A percentile compares a stretch with the other conserved stretches of the same genome.
Conservation (phyloP, 2,888 invertebrate genomes). For the Conchocele bisecta region DNA sequence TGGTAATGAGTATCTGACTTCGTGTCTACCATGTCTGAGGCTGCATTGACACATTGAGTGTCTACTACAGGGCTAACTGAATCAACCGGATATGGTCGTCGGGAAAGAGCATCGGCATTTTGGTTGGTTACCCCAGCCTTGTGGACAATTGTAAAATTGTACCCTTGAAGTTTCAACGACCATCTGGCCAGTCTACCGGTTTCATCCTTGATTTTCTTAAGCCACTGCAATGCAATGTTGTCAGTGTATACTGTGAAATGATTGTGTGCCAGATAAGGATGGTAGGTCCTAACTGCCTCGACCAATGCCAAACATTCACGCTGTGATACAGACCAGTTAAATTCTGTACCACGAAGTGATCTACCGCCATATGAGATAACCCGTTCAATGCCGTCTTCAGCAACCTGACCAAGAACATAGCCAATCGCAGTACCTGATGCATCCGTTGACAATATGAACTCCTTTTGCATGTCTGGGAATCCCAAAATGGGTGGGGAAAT, state of each 20-base stretch:
- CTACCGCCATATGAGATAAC: constrained; percentile 58
- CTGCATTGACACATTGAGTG: no score
- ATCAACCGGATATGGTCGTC: constrained; percentile 36
- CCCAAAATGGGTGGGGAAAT: constrained; percentile 36
- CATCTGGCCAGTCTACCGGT: constrained; percentile 39
- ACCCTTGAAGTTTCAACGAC: constrained; percentile 34
- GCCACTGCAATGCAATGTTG: constrained; percentile 39
- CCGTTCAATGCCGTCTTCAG: constrained; percentile 37
- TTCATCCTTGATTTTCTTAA: constrained; percentile 28
- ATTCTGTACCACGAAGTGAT: constrained; percentile 43
- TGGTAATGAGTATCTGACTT: no score
- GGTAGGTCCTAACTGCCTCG: constrained; percentile 53
- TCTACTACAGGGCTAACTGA: no score
- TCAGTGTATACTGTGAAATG: constrained; percentile 50
- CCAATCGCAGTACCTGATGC: constrained; percentile 28
- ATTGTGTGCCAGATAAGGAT: constrained; percentile 39
- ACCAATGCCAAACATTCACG: constrained; percentile 58
- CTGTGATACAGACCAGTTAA: constrained; percentile 50
- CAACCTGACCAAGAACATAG: constrained; percentile 35
- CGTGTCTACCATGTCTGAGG: no score
- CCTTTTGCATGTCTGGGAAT: constrained; percentile 17
- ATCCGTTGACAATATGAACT: constrained; percentile 21
- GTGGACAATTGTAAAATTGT: constrained; percentile 39
- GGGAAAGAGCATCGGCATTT: constrained; percentile 39
- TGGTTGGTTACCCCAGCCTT: constrained; percentile 33